Evolutionary conservation across 2,888 invertebrate genomes (phyloP), one percentile per base, ranked within the genome.

Genomic region (Melinopterus prodromus): DNA sequence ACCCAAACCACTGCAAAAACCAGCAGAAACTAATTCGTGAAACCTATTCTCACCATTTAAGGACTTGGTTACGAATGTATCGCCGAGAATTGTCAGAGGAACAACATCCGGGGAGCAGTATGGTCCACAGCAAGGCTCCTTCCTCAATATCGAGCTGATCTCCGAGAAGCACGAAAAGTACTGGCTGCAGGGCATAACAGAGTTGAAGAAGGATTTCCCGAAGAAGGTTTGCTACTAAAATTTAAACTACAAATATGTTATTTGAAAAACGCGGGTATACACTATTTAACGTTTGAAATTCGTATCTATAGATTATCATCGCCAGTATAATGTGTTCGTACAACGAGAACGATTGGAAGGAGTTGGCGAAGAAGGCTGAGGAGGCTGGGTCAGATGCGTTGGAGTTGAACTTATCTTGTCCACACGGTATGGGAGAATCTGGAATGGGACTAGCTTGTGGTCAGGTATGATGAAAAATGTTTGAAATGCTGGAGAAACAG

Each of bases 391-490:
- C 99, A 0, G 99, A 99, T 90, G 99, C 98, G 0, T 90, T 99
- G 14, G 99, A 99, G 87, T 90, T 99, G 77, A 99, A 99, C 91
- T 90, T 99, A 77, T 99, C 98, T 0, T 99, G 99, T 88, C 99
- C 99, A 0, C 99, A 99, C 89, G 99, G 99, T 6, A 99, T 99
- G 98, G 98, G 98, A 1, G 99, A 99, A 88, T 94, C 96, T 12
- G 99, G 99, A 70, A 99, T 99, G 99, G 99, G 99, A 0, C 90
- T 99, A 77, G 99, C 99, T 74, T 99, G 99, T 89, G 99, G 99
- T 80, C 98, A 99, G 92, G 96, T 96, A 88, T 82, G 71, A 79
- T 75, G 69, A 2, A 6, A 53, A 1, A 35, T 69, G 6, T 69
- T 70, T 12, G 16, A 35, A 3, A 36, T 35, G 36, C 15, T 69